Evolutionary conservation across 2,113 vertebrate genomes (phyloP).

Genomic region (Microtus ochrogaster): DNA sequence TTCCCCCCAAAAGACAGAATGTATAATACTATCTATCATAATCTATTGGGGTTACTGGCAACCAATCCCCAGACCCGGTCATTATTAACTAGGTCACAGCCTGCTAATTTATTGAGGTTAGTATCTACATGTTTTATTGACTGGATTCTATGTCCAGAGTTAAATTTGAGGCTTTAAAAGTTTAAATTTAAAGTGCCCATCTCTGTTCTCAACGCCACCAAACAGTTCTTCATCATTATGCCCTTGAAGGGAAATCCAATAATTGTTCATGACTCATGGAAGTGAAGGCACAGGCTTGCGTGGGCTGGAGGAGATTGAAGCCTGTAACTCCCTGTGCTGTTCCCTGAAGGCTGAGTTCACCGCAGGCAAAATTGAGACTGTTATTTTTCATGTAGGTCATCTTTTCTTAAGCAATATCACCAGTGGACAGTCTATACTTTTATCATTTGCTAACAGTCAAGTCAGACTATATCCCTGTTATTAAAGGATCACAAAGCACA

Average conservation of each 20-base stretch:
- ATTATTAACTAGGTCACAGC: neutral
- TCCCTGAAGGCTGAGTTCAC: slow-evolving; percentile 43
- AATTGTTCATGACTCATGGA: slow-evolving; percentile 65
- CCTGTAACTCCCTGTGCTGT: slow-evolving; percentile 28
- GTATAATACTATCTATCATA: neutral
- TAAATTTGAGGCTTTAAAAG: slow-evolving; percentile 24
- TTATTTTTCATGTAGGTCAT: slow-evolving; percentile 57
- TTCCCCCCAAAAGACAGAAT: slow-evolving; percentile 89
- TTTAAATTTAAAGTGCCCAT: slow-evolving; percentile 37
- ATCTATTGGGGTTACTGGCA: neutral
- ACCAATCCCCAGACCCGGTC: neutral
- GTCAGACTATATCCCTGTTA: slow-evolving; percentile 37
- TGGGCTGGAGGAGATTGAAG: slow-evolving; percentile 46
- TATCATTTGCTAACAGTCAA: slow-evolving; percentile 64
- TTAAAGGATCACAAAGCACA: slow-evolving; percentile 53
- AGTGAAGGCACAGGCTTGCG: neutral
- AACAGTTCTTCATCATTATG: neutral
- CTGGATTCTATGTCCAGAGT: neutral
- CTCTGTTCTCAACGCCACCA: neutral
- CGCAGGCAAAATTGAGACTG: slow-evolving; percentile 39
- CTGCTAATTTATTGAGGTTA: slow-evolving; percentile 19
- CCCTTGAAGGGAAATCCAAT: slow-evolving; percentile 73
- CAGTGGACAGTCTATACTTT: slow-evolving; percentile 52
- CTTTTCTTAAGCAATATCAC: slow-evolving; percentile 31
- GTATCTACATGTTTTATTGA: neutral